A percentile compares a stretch with the other conserved stretches of the same genome.
Evolutionary conservation across 2,888 invertebrate species (phyloP).

Genomic region (Pomacea canaliculata): DNA sequence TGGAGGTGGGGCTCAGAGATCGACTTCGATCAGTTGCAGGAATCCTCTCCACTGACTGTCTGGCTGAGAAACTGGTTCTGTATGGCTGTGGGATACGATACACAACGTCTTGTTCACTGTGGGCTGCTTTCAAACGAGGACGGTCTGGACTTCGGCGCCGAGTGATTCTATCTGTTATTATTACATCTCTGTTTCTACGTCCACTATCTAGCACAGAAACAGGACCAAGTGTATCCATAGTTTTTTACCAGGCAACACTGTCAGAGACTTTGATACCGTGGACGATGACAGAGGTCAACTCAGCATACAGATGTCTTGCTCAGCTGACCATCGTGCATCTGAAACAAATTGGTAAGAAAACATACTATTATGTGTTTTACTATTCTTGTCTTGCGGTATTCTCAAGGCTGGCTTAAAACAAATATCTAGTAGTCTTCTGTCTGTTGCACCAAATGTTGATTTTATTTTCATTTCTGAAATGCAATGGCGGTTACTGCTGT

Average conservation of each 20-base stretch:
- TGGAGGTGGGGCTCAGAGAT: constrained; percentile 53
- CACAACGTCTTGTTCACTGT: constrained; percentile 35
- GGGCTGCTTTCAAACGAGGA: constrained; percentile 14
- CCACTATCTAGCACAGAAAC: constrained; percentile 57
- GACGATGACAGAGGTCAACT: too few species aligned
- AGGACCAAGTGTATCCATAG: constrained; percentile 56
- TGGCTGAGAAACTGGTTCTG: constrained; percentile 64
- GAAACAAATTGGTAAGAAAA: too few species aligned
- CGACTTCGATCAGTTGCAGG: constrained; percentile 48
- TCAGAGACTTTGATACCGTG: too few species aligned
- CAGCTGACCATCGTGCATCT: too few species aligned
- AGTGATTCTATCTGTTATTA: constrained; percentile 53
- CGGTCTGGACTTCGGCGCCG: constrained; percentile 49
- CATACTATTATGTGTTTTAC: neutral
- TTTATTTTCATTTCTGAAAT: too few species aligned
- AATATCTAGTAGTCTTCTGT: too few species aligned
- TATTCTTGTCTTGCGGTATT: constrained; percentile 3
- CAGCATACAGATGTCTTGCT: too few species aligned
- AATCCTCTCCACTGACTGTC: constrained; percentile 50
- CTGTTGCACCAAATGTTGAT: too few species aligned
- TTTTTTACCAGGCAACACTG: neutral
- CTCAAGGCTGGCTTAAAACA: too few species aligned
- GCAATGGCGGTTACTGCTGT: too few species aligned
- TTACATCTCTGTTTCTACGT: constrained; percentile 32
- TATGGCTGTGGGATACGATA: constrained; percentile 60